Conservation (phyloP, 53 echinoderm and acorn worm species). For the Pentamera pediparva region DNA sequence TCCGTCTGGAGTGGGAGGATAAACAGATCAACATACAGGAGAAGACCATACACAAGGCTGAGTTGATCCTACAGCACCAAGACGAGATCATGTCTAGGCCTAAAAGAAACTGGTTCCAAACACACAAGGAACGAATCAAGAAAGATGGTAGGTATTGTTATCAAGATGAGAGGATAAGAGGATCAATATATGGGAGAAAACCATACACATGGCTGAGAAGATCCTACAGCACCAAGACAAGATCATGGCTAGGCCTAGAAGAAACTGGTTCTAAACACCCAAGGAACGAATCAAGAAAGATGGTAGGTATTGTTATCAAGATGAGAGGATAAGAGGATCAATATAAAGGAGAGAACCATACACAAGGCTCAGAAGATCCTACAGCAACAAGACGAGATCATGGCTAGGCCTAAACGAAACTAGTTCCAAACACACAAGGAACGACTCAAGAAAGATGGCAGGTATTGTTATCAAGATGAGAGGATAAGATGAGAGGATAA, state of each 20-base stretch:
- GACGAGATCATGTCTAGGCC: conserved; percentile 59
- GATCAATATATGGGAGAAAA: conserved; percentile 64
- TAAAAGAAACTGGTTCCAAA: conserved; percentile 91
- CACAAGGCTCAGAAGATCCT: conserved; percentile 75
- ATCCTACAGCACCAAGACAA: conserved; percentile 65
- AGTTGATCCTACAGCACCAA: conserved; percentile 58
- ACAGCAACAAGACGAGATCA: conserved; percentile 55
- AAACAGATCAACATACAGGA: conserved; percentile 74
- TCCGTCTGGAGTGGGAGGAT: conserved; percentile 76
- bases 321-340: conserved; percentile 78
- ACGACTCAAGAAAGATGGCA: conserved; percentile 58
- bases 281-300: conserved; percentile 59
- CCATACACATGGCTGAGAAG: conserved; percentile 69
- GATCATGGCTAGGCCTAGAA: conserved; percentile 62
- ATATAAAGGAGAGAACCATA: conserved; percentile 64
- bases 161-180: too few relatives aligned
- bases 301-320: too few relatives aligned
- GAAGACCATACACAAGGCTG: conserved; percentile 75
- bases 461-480: too few relatives aligned
- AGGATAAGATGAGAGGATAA: too few relatives aligned
- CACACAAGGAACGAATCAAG: conserved; percentile 65
- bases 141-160: conserved; percentile 45
- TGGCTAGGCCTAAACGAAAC: conserved; percentile 63
- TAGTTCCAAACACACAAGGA: conserved; percentile 94
- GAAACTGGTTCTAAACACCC: conserved; percentile 89